These are phyloP conservation scores for Brachionus rotundiformis DNA, from an alignment of 1,140 invertebrate genomes.

Conservation along the genomic window DNA sequence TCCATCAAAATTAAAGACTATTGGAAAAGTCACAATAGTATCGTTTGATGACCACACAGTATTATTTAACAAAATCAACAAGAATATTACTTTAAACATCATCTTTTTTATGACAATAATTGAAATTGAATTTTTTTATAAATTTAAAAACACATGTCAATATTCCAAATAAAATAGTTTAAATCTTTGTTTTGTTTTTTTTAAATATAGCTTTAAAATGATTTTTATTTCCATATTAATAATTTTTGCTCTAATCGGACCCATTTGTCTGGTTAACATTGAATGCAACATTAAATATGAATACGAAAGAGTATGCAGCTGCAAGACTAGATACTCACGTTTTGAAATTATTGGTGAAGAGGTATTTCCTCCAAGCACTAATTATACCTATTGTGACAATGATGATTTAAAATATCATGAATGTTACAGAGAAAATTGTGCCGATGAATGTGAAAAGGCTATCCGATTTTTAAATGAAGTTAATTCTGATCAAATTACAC, in stretches of 20 bases:
- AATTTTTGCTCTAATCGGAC: neutral
- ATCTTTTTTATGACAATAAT: neutral
- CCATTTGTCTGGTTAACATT: neutral
- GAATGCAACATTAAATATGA: slow-evolving; percentile 28
- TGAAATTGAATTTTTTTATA: too few relatives aligned
- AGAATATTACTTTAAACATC: too few relatives aligned
- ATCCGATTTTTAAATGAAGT: neutral
- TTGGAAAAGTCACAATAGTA: neutral
- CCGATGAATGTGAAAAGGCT: neutral
- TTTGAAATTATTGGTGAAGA: neutral
- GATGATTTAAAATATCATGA: slow-evolving; percentile 12
- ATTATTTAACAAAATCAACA: too few relatives aligned
- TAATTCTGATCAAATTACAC: neutral
- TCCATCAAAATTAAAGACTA: neutral
- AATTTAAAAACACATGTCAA: neutral
- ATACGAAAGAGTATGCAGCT: slow-evolving; percentile 16
- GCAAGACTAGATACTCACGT: neutral
- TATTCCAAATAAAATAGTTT: too few relatives aligned
- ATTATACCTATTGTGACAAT: slow-evolving; percentile 29
- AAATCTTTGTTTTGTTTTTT: neutral
- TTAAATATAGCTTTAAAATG: neutral
- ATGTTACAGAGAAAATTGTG: slow-evolving; percentile 30
- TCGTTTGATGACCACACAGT: neutral
- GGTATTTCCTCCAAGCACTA: slow-evolving; percentile 1
- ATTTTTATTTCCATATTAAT: neutral